phyloP scores from a whole-genome alignment of 2,113 vertebrate genomes.

The Hippopotamus amphibius region DNA sequence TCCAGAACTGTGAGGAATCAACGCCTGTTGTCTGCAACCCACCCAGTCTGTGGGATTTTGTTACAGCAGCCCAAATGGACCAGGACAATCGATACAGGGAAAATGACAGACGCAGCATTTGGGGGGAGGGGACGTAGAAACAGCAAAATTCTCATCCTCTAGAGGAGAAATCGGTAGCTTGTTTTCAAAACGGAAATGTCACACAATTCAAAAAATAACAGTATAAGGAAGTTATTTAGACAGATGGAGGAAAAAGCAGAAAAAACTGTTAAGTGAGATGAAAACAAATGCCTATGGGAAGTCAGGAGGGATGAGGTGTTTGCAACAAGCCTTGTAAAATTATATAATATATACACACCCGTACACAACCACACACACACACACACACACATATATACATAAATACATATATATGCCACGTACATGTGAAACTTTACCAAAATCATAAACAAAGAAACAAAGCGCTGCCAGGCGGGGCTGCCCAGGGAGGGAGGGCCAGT shows the following conservation, averaged over 20 bases:
- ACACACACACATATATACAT: background rate
- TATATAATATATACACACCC: background rate
- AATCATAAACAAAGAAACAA: background rate
- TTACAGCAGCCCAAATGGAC: background rate
- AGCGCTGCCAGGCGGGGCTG: background rate
- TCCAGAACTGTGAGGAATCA: background rate
- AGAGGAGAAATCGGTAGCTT: background rate
- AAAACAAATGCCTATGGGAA: background rate
- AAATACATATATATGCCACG: rapidly evolving
- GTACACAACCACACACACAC: background rate
- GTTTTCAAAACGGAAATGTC: slow-evolving; percentile 14
- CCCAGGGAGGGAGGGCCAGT: background rate
- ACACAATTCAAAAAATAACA: background rate
- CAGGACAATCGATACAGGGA: background rate
- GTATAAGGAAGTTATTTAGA: background rate
- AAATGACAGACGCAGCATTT: background rate
- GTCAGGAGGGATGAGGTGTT: background rate
- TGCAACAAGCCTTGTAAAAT: background rate
- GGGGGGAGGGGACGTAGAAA: too few relatives aligned
- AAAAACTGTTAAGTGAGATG: background rate
- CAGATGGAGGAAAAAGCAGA: background rate
- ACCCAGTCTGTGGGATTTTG: background rate
- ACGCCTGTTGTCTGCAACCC: background rate
- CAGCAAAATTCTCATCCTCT: background rate
- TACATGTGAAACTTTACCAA: background rate